Conservation (phyloP, 2,888 invertebrate species). For the Trichopoda pennipes region DNA sequence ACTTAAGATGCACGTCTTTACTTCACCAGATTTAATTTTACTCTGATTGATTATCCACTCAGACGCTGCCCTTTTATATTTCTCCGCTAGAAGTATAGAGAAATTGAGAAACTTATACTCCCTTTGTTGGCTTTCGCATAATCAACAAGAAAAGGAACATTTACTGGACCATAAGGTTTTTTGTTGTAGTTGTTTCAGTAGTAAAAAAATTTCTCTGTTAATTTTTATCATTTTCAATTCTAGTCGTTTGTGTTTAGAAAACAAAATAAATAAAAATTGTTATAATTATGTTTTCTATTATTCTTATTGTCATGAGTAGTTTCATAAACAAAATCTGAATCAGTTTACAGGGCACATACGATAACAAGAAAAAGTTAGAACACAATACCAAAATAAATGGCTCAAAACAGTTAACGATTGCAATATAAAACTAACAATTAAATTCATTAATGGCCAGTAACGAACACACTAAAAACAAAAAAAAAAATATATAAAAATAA, state of each 20-base stretch:
- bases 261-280: constrained; percentile 35
- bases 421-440: constrained; percentile 61
- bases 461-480: background rate
- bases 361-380: constrained; percentile 5
- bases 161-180: no score
- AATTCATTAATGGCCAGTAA: constrained; percentile 59
- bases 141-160: no score
- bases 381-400: constrained; percentile 19
- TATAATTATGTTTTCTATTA: constrained; percentile 22
- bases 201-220: no score
- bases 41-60: no score
- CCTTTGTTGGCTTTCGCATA: no score
- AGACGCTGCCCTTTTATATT: no score
- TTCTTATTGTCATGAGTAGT: constrained; percentile 13
- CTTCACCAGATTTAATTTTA: no score
- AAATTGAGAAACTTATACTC: no score
- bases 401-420: constrained; percentile 33
- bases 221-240: no score
- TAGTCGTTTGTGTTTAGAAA: background rate
- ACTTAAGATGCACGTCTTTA: no score
- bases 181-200: no score
- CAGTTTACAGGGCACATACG: constrained; percentile 53
- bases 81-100: no score
- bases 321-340: constrained; percentile 49
- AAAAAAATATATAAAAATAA: background rate